These are phyloP conservation scores for Carabus problematicus DNA, from an alignment of 2,888 invertebrate genomes.

Conservation along the genomic window DNA sequence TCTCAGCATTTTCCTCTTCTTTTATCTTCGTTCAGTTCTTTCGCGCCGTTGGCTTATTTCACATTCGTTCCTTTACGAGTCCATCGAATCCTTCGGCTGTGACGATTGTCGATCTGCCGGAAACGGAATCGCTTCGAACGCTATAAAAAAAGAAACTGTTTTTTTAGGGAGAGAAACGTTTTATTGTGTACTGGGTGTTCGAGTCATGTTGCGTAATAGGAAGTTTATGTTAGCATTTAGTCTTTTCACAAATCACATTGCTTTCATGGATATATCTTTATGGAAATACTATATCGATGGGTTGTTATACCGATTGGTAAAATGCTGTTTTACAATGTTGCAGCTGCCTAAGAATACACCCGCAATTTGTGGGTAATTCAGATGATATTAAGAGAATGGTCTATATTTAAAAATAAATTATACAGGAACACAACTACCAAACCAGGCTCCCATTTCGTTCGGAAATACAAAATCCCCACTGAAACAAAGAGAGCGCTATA, in stretches of 20 bases:
- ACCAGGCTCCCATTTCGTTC: constrained; percentile 29
- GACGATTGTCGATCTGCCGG: constrained; percentile 15
- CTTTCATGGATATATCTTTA: too few species aligned
- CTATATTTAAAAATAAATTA: constrained; percentile 43
- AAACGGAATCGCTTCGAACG: constrained; percentile 20
- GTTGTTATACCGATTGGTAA: too few species aligned
- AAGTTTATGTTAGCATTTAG: too few species aligned
- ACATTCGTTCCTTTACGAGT: constrained; percentile 17
- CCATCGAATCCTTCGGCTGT: constrained; percentile 6
- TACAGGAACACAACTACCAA: constrained; percentile 36
- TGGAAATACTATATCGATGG: too few species aligned
- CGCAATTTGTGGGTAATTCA: not conserved
- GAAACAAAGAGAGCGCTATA: too few species aligned
- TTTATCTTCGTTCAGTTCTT: constrained; percentile 25
- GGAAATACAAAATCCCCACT: not conserved
- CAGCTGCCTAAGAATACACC: constrained; percentile 14
- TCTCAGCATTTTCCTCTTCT: constrained; percentile 25
- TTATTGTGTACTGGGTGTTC: constrained; percentile 15
- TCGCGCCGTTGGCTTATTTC: not conserved
- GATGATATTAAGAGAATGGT: not conserved
- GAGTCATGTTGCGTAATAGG: too few species aligned
- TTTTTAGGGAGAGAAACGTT: constrained; percentile 10
- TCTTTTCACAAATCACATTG: too few species aligned
- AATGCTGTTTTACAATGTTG: constrained; percentile 3
- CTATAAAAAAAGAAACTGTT: constrained; percentile 15